Percentiles rank a stretch among this genome's conserved stretches.
Conservation (phyloP, 2,113 vertebrate species). For the Oryzias javanicus region DNA sequence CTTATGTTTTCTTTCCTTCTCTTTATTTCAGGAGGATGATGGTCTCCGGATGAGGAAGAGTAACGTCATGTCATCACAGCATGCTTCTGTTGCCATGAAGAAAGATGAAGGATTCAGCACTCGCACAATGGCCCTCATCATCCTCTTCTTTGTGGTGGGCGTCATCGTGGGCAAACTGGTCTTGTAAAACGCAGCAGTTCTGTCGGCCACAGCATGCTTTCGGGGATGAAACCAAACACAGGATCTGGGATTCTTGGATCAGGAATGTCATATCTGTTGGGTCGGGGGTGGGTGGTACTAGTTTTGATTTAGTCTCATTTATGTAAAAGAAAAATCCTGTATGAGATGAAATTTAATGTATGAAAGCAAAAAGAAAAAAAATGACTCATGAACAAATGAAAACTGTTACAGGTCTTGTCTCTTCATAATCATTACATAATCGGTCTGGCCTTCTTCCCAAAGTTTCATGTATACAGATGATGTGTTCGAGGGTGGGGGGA, state of each 20-base stretch:
- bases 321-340: constrained; percentile 71
- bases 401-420: constrained; percentile 91
- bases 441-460: constrained; percentile 64
- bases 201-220: constrained; percentile 78
- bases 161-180: constrained; percentile 94
- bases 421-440: constrained; percentile 79
- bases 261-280: constrained; percentile 80
- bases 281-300: constrained; percentile 57
- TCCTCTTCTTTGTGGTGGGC: constrained; percentile 94
- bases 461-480: constrained; percentile 66
- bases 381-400: constrained; percentile 76
- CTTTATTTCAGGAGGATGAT: constrained; percentile 85
- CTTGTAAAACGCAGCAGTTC: constrained; percentile 81
- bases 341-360: constrained; percentile 51
- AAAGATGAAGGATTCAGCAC: constrained; percentile 89
- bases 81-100: constrained; percentile 74
- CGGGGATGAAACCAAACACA: constrained; percentile 61
- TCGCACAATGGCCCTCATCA: constrained; percentile 86
- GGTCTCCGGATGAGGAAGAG: constrained; percentile 92
- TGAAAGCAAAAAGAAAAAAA: constrained; percentile 41
- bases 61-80: constrained; percentile 81
- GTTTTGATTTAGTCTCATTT: constrained; percentile 86
- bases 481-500: constrained; percentile 24
- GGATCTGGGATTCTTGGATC: constrained; percentile 78
- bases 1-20: not conserved